phyloP scores from a whole-genome alignment of 1,140 invertebrate species.

The Diabrotica virgifera region DNA sequence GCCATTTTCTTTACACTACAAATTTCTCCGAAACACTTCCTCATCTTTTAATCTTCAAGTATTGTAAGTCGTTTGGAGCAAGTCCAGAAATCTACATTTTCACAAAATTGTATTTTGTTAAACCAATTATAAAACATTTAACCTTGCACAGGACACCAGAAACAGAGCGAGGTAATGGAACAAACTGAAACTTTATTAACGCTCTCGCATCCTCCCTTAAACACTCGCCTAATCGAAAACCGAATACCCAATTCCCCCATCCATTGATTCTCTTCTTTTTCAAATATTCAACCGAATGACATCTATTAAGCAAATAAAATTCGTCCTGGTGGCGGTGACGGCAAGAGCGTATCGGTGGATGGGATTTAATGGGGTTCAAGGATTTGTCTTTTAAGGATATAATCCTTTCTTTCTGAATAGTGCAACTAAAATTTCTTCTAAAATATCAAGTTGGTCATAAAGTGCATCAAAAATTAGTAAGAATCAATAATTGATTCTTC shows the following conservation, averaged over 20 bases:
- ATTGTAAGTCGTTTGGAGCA: too few species aligned
- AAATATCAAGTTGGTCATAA: too few species aligned
- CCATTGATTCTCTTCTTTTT: not conserved
- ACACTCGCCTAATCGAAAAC: not conserved
- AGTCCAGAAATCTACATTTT: too few species aligned
- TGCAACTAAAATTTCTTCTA: too few species aligned
- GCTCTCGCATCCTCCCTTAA: slow-evolving; percentile 1
- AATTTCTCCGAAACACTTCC: too few species aligned
- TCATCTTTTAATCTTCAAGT: too few species aligned
- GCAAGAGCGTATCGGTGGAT: not conserved
- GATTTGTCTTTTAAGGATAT: too few species aligned
- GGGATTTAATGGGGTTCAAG: too few species aligned
- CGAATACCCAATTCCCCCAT: not conserved
- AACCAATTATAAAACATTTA: not conserved
- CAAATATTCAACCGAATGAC: not conserved
- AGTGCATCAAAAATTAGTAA: too few species aligned
- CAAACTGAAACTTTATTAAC: slow-evolving; percentile 1
- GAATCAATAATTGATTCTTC: too few species aligned
- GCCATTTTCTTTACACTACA: too few species aligned
- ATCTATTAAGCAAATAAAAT: slow-evolving; percentile 3
- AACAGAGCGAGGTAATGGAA: not conserved
- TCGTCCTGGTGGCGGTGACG: not conserved
- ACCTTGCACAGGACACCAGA: not conserved
- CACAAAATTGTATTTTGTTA: not conserved
- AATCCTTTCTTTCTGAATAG: too few species aligned